These are phyloP conservation scores for Rhinopomastus cyanomelas DNA, from an alignment of 2,113 vertebrate species.

Conservation along the genomic window DNA sequence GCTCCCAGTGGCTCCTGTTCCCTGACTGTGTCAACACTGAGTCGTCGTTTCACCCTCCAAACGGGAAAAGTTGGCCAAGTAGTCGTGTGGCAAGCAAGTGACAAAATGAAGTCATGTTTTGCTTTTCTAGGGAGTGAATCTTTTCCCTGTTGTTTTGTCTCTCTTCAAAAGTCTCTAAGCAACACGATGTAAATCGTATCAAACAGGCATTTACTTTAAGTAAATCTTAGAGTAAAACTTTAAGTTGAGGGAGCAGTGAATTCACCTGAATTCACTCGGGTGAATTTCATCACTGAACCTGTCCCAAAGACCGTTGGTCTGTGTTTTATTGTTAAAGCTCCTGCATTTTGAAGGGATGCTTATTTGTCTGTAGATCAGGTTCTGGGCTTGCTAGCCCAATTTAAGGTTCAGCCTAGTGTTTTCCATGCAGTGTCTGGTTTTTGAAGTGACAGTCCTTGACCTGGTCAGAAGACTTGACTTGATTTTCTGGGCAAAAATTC, in stretches of 20 bases:
- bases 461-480: neutral
- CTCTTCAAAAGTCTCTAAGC: neutral
- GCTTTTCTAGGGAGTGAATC: neutral
- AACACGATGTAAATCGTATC: too few species aligned
- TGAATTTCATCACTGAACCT: neutral
- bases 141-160: neutral
- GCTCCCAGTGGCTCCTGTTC: neutral
- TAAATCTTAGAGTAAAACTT: too few species aligned
- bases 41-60: neutral
- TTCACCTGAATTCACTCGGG: too few species aligned
- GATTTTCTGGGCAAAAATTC: neutral
- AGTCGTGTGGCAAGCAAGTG: neutral
- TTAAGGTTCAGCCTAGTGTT: neutral
- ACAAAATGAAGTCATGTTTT: neutral
- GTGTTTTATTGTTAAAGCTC: neutral
- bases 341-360: neutral
- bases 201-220: too few species aligned
- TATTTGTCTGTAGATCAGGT: neutral
- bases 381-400: neutral
- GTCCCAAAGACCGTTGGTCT: neutral
- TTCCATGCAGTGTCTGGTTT: neutral
- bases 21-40: neutral
- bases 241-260: neutral
- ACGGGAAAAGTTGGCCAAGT: neutral
- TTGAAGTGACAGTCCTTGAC: neutral